Percentiles rank a stretch among this genome's conserved stretches.
phyloP scores from a whole-genome alignment of 2,797 vertebrate genomes.

The Siniperca obscura region DNA sequence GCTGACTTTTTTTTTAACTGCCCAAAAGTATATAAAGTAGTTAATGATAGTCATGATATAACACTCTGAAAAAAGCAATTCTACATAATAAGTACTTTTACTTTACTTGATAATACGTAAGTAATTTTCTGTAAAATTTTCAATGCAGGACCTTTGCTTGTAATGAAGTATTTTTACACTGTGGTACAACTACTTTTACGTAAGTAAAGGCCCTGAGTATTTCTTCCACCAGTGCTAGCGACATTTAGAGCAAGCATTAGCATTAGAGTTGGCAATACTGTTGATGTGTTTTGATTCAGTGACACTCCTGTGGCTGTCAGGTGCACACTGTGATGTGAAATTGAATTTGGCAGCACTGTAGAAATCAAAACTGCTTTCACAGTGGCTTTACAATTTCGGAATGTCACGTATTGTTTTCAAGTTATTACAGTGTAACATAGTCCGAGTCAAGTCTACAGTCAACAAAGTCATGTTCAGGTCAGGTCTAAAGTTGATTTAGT shows the following conservation, averaged over 20 bases:
- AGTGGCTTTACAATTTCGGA: slow-evolving; percentile 3
- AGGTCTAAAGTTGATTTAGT: slow-evolving; percentile 42
- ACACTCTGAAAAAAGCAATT: background rate
- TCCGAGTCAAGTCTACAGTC: slow-evolving; percentile 21
- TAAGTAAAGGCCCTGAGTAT: background rate
- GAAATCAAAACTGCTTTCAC: slow-evolving; percentile 19
- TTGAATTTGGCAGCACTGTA: slow-evolving; percentile 1
- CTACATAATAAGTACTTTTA: background rate
- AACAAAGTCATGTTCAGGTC: slow-evolving; percentile 27
- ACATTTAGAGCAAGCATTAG: slow-evolving; percentile 1
- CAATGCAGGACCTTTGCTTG: background rate
- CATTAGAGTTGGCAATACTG: background rate
- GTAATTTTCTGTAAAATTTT: background rate
- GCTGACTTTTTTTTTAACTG: background rate
- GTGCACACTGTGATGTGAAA: slow-evolving; percentile 8
- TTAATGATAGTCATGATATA: background rate
- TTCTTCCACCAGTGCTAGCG: background rate
- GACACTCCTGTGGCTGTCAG: slow-evolving; percentile 33
- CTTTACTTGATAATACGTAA: background rate
- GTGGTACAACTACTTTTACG: background rate
- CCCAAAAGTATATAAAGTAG: no score
- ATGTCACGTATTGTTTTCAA: background rate
- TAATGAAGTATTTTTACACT: background rate
- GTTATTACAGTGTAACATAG: background rate
- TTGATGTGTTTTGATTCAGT: slow-evolving; percentile 35